phyloP scores from a whole-genome alignment of 2,797 vertebrate species.

The Pseudomugil gertrudae region DNA sequence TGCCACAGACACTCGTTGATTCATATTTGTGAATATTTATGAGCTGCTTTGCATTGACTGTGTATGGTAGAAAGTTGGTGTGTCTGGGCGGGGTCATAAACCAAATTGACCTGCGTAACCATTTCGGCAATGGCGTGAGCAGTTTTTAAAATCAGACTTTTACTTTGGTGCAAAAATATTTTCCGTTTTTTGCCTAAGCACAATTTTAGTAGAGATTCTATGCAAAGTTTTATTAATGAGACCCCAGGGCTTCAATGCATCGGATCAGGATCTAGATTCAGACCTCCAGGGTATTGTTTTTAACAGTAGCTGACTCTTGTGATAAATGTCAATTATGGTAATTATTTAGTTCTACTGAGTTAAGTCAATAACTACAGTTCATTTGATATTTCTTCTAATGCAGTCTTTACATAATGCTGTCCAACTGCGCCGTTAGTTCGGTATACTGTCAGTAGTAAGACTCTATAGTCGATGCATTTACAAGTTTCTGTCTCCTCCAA shows the following conservation, averaged over 20 bases:
- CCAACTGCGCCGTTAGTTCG: not conserved
- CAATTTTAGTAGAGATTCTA: too few relatives aligned
- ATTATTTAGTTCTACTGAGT: not conserved
- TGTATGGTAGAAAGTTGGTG: too few relatives aligned
- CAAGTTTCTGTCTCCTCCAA: slow-evolving; percentile 32
- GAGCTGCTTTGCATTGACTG: too few relatives aligned
- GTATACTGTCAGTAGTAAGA: slow-evolving; percentile 4
- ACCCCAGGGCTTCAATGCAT: not conserved
- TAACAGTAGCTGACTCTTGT: not conserved
- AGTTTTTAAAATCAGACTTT: too few relatives aligned
- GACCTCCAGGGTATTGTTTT: not conserved
- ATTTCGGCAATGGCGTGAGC: too few relatives aligned
- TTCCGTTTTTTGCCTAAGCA: too few relatives aligned
- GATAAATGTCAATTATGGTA: not conserved
- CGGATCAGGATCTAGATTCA: not conserved
- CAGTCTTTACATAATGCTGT: not conserved
- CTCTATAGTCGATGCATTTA: not conserved
- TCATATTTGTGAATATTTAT: too few relatives aligned
- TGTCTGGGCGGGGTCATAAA: too few relatives aligned
- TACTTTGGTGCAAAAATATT: too few relatives aligned
- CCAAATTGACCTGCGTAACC: too few relatives aligned
- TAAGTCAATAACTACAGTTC: not conserved
- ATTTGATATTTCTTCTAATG: not conserved
- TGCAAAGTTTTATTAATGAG: too few relatives aligned
- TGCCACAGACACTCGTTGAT: too few relatives aligned